Evolutionary conservation across 2,888 invertebrate species (phyloP).

Genomic region (Drosophila kambysellisi): DNA sequence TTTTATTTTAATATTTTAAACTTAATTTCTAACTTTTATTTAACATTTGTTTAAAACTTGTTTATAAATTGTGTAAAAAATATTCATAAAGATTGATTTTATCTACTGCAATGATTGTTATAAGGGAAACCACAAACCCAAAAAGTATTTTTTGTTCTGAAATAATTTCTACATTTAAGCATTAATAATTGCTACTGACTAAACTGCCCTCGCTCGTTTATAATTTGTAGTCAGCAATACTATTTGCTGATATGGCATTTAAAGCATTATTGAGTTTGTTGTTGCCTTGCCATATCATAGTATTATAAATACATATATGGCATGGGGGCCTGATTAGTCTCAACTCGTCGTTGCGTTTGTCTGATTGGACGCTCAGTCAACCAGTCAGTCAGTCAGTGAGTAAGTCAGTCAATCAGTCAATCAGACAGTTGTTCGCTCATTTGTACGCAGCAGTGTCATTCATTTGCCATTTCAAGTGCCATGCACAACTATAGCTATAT

Average conservation of each 20-base stretch:
- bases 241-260: conserved; percentile 79
- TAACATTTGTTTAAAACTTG: not conserved
- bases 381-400: conserved; percentile 21
- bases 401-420: conserved; percentile 11
- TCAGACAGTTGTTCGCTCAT: conserved; percentile 46
- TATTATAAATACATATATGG: conserved; percentile 67
- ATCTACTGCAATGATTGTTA: not conserved
- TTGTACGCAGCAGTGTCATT: conserved; percentile 76
- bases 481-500: conserved; percentile 58
- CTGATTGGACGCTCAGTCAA: conserved; percentile 14
- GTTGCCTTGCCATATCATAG: conserved; percentile 58
- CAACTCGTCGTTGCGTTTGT: conserved; percentile 61
- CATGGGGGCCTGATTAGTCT: conserved; percentile 77
- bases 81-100: too few relatives aligned
- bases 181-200: not conserved
- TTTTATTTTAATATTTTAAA: not conserved
- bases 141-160: not conserved
- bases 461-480: conserved; percentile 80
- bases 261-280: conserved; percentile 66
- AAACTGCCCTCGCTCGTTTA: conserved; percentile 50
- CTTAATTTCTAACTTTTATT: not conserved
- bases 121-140: not conserved
- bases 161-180: not conserved
- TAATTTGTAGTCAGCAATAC: conserved; percentile 76
- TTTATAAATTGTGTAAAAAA: not conserved